Conservation (phyloP, 2,113 vertebrate species). For the Sphaerodactylus townsendi region DNA sequence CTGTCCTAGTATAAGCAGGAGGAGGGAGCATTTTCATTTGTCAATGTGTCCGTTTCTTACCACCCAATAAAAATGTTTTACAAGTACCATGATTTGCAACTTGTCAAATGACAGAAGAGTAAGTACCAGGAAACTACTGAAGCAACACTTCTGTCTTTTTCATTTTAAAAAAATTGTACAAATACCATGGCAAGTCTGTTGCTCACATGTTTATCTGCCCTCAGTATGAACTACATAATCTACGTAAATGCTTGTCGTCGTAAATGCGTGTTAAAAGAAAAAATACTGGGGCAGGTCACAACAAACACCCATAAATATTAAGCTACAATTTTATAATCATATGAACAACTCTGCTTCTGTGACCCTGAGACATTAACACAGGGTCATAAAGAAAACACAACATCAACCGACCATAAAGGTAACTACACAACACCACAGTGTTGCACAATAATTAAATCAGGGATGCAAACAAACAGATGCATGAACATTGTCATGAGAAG, state of each 20-base stretch:
- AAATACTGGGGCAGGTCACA: background rate
- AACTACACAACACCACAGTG: constrained; percentile 51
- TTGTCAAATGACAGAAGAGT: constrained; percentile 29
- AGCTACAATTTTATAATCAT: background rate
- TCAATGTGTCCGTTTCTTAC: constrained; percentile 29
- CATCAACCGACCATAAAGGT: constrained; percentile 54
- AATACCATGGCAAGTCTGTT: constrained; percentile 4
- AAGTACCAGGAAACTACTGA: constrained; percentile 24
- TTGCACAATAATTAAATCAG: constrained; percentile 57
- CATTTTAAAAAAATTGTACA: background rate
- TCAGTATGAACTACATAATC: too few species aligned
- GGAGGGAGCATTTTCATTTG: constrained; percentile 35
- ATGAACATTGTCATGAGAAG: constrained; percentile 28
- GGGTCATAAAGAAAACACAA: constrained; percentile 14
- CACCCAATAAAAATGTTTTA: constrained; percentile 33
- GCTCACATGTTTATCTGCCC: constrained; percentile 22
- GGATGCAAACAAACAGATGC: constrained; percentile 64
- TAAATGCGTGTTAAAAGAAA: background rate
- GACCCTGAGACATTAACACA: too few species aligned
- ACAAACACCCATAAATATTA: background rate
- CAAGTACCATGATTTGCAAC: constrained; percentile 18
- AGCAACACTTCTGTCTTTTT: constrained; percentile 38
- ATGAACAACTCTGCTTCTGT: background rate
- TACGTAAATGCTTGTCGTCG: background rate
- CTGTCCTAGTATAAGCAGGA: too few species aligned